A percentile compares a stretch with the other conserved stretches of the same genome.
Evolutionary conservation across 2,888 invertebrate genomes (phyloP).

Genomic region (Mamestra brassicae): DNA sequence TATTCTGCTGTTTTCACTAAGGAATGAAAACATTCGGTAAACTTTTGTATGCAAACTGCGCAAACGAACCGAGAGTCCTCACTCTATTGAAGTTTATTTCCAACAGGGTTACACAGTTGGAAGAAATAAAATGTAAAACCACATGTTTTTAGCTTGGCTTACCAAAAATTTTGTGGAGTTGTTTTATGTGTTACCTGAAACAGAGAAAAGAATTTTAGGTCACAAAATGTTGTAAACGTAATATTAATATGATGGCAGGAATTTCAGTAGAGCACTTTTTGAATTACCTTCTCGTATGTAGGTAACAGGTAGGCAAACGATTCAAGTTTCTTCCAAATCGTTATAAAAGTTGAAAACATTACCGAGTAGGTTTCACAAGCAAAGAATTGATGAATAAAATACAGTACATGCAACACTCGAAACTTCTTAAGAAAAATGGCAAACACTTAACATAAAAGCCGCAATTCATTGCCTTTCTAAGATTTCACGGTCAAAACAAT

Average conservation of each 20-base stretch:
- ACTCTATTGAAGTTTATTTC: constrained; percentile 54
- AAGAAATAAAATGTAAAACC: constrained; percentile 47
- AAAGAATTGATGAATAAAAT: neutral
- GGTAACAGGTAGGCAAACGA: neutral
- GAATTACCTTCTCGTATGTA: neutral
- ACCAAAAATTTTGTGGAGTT: constrained; percentile 46
- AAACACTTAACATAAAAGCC: constrained; percentile 24
- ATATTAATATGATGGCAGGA: constrained; percentile 7
- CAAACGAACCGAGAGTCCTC: constrained; percentile 54
- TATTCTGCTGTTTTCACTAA: constrained; percentile 37
- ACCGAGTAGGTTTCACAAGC: neutral
- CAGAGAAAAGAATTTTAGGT: constrained; percentile 43
- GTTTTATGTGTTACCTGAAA: constrained; percentile 59
- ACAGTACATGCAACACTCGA: neutral
- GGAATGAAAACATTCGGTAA: constrained; percentile 42
- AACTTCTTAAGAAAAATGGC: constrained; percentile 2
- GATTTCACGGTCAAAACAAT: constrained; percentile 75
- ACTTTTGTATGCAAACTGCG: constrained; percentile 52
- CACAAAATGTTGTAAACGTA: constrained; percentile 23
- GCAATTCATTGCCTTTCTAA: constrained; percentile 51
- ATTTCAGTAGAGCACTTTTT: neutral
- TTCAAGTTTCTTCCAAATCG: neutral
- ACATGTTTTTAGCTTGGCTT: constrained; percentile 43
- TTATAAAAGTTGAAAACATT: neutral
- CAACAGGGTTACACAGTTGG: constrained; percentile 40